These are phyloP conservation scores for Machaerirhynchus nigripectus DNA, from an alignment of 2,113 vertebrate species.

Conservation along the genomic window DNA sequence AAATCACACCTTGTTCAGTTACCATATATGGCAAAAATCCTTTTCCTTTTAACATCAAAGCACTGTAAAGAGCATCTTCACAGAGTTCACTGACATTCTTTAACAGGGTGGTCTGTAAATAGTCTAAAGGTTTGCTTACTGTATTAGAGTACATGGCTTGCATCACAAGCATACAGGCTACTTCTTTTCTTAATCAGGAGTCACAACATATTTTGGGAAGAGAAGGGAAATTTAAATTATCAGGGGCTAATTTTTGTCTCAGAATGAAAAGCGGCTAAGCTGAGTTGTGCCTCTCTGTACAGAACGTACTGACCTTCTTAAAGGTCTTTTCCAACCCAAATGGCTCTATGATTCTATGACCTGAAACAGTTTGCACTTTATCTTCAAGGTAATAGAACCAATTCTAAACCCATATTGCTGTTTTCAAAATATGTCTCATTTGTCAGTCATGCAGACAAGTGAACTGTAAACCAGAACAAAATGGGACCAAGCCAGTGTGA, in stretches of 20 bases:
- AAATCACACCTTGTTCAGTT: conserved; percentile 54
- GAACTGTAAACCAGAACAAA: neutral
- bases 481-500: neutral
- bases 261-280: neutral
- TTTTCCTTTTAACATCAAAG: conserved; percentile 61
- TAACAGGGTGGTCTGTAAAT: conserved; percentile 72
- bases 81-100: conserved; percentile 58
- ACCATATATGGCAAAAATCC: conserved; percentile 63
- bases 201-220: neutral
- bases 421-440: neutral
- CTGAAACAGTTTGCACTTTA: neutral
- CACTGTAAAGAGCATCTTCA: conserved; percentile 64
- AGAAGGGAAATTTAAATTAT: neutral
- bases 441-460: neutral
- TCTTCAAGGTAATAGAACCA: neutral
- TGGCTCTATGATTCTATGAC: neutral
- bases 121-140: conserved; percentile 68
- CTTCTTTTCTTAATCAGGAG: conserved; percentile 14
- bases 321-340: neutral
- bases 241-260: neutral
- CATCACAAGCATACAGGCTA: conserved; percentile 16
- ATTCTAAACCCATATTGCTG: neutral
- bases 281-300: neutral
- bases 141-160: conserved; percentile 27
- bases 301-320: neutral